Evolutionary conservation across 2,113 vertebrate genomes (phyloP), one percentile per base, ranked within the genome.

Genomic region (Archocentrus centrarchus): DNA sequence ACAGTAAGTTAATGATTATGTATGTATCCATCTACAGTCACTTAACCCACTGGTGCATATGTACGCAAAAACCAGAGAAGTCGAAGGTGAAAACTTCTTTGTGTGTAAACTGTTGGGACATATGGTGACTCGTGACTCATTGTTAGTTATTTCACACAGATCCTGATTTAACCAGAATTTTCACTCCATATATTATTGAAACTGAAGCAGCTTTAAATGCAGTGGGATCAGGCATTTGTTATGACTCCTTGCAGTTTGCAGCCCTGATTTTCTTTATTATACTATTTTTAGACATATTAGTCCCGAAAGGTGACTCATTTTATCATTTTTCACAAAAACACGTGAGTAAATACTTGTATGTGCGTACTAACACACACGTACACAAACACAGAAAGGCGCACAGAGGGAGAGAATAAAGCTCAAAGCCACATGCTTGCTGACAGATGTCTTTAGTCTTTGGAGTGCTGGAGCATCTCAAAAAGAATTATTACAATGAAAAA

Each of bases 41-140:
- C 5, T 1, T 11, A 41, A 30, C 3, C 4, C 30, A 30, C 4
- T 30, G 30, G 11, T 50, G 18, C 22, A 47, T 0, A 0, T 68
- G 4, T 44, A 66, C 44, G 1, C 22, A 41, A 24, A 66, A 66
- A 44, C 37, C n/a, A 66, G 22, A 22, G 37, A 41, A 24, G 3
- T 68, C 22, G 17, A 50, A 68, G 15, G 0, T 30, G 9, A 13
- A 68, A 30, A 70, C 24, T 44, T 13, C 11, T 70, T 53, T 32
- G 44, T 11, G 41, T 47, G 41, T 47, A 68, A 68, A 30, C 5
- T 47, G 41, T 68, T 22, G 24, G 47, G 1, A 68, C 64, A 50
- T 30, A 18, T 9, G n/a, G 37, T 7, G 0, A 2, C 37, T 66
- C 39, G 2, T 24, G 37, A 44, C 37, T 18, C 37, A 13, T 32